These are phyloP conservation scores for Diprion similis DNA, from an alignment of 1,140 invertebrate genomes.

Conservation along the genomic window DNA sequence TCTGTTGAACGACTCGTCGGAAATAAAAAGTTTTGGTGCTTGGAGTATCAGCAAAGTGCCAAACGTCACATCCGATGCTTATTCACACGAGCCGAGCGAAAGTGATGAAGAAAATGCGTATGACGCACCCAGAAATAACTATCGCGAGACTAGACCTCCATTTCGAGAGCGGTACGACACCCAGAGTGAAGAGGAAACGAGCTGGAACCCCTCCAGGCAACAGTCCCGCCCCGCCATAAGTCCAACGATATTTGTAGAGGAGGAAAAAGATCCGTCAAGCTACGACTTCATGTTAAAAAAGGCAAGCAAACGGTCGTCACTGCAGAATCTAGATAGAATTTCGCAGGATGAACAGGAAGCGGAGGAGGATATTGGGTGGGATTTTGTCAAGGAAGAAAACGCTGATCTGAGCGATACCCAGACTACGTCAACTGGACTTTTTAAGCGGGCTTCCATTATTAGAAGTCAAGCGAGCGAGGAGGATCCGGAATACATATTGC, in stretches of 20 bases:
- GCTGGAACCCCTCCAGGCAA: conserved; percentile 26
- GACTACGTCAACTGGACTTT: conserved; percentile 43
- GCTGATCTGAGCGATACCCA: conserved; percentile 26
- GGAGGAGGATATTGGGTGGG: conserved; percentile 26
- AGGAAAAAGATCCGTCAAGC: conserved; percentile 38
- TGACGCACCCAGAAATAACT: conserved; percentile 32
- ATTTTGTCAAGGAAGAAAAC: conserved; percentile 33
- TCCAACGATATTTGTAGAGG: conserved; percentile 43
- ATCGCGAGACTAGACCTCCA: conserved; percentile 35
- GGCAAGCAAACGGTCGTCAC: conserved; percentile 45
- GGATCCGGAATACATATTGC: conserved; percentile 56
- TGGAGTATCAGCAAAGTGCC: conserved; percentile 54
- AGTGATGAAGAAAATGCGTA: conserved; percentile 49
- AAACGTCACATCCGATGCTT: conserved; percentile 40
- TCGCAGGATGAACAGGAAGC: conserved; percentile 38
- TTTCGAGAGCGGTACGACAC: conserved; percentile 34
- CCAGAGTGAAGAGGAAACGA: conserved; percentile 40
- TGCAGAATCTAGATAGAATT: conserved; percentile 51
- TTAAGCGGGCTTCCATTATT: conserved; percentile 56
- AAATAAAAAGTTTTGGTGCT: conserved; percentile 50
- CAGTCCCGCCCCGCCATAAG: conserved; percentile 38
- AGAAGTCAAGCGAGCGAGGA: conserved; percentile 61
- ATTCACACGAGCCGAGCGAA: conserved; percentile 51
- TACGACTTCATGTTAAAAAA: conserved; percentile 47
- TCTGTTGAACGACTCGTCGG: conserved; percentile 48